Conservation (phyloP, 2,888 invertebrate genomes). For the Phlogophora meticulosa region DNA sequence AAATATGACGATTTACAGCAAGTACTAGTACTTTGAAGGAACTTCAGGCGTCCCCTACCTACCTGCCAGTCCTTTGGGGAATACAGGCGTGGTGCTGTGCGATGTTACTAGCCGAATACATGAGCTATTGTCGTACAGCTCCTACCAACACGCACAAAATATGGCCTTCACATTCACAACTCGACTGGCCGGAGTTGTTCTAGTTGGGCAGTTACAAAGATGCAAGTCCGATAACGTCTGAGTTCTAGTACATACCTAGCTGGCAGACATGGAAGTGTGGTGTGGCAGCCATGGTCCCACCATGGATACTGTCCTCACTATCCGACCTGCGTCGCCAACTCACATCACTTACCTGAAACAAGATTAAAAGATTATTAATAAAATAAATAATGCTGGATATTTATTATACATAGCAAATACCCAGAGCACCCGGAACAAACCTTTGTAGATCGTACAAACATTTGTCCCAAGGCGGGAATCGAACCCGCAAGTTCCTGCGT, state of each 20-base stretch:
- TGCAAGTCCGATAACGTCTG: neutral
- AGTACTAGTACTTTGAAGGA: neutral
- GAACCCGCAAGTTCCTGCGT: too few relatives aligned
- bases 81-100: too few relatives aligned
- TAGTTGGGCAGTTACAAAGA: neutral
- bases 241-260: constrained; percentile 67
- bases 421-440: too few relatives aligned
- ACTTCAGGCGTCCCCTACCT: too few relatives aligned
- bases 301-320: constrained; percentile 28
- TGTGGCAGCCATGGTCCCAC: constrained; percentile 39
- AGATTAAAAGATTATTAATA: constrained; percentile 25
- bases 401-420: too few relatives aligned
- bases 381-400: too few relatives aligned
- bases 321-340: constrained; percentile 40
- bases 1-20: too few relatives aligned
- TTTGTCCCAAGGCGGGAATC: too few relatives aligned
- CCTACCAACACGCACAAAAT: constrained; percentile 3
- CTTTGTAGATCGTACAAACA: too few relatives aligned
- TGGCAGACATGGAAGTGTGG: constrained; percentile 69
- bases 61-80: too few relatives aligned
- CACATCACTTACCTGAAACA: constrained; percentile 79
- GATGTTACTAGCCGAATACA: neutral
- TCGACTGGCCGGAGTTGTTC: neutral
- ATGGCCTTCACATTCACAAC: constrained; percentile 28
- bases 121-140: neutral